Evolutionary conservation across 2,113 vertebrate genomes (phyloP), one percentile per base, ranked within the genome.

Genomic region (Junco hyemalis): DNA sequence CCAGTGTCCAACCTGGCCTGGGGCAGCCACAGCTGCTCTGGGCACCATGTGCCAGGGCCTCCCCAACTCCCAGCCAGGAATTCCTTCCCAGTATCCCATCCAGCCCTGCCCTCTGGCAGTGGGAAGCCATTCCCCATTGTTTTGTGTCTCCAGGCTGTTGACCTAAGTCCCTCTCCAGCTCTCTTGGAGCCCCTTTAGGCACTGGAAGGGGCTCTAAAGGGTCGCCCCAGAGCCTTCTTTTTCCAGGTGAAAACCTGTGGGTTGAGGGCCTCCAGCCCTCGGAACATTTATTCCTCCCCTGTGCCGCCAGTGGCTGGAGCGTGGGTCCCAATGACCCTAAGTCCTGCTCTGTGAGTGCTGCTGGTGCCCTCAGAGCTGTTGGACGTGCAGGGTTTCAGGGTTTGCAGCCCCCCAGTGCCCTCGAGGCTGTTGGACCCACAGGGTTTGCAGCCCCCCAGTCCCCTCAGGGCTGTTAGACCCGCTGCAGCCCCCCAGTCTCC

Each of bases 31-130:
- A 68, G 53, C 51, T 73, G 1, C 51, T 51, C 19, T 51, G 33
- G 28, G 26, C 38, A 38, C 24, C 64, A 44, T 74, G 53, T 53
- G 86, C 38, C 45, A 29, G 16, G 40, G 16, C 11, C 33, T 66
- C 0, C 1, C 28, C 28, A 13, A 22, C 8, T 23, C 19, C 0
- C 33, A 24, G 51, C 6, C 21, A 53, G 3, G 6, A 59, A 12
- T 88, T 59, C 33, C 42, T 28, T 33, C 23, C 44, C 60, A n/a
- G 1, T 24, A 51, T 45, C 26, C 28, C 33, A 38, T 14, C 23
- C 2, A 35, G 0, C 45, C 20, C 15, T 24, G 33, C 6, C 11
- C 13, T 72, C 3, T 73, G 44, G 1, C 68, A 59, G 6, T 44
- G 44, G 36, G 26, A 65, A 28, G 22, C 36, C 42, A 26, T 56